A percentile compares a stretch with the other conserved stretches of the same genome.
phyloP scores from a whole-genome alignment of 1,140 invertebrate species.

The Schlechtendalia chinensis region DNA sequence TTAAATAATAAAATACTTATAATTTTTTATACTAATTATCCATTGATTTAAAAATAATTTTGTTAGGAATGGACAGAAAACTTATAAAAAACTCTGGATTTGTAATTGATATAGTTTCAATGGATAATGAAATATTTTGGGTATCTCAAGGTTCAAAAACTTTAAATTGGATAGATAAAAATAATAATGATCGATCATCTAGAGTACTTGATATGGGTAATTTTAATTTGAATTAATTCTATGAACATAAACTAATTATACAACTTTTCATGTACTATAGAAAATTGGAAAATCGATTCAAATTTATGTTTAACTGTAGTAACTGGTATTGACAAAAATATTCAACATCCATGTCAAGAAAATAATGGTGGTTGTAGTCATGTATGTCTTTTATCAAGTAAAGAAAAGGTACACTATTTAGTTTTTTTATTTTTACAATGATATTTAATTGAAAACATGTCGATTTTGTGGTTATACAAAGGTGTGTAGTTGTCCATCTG shows the following conservation, averaged over 20 bases:
- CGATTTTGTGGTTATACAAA: conserved; percentile 51
- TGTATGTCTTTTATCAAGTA: conserved; percentile 50
- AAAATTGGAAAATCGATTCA: conserved; percentile 51
- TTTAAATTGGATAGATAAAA: conserved; percentile 51
- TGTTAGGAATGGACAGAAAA: conserved; percentile 13
- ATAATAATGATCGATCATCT: conserved; percentile 26
- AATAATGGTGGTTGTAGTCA: conserved; percentile 64
- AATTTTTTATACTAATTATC: not conserved
- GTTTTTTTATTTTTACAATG: conserved; percentile 51
- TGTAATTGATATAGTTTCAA: conserved; percentile 19
- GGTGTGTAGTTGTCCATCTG: conserved; percentile 65
- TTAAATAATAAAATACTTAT: not conserved
- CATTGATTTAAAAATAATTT: not conserved
- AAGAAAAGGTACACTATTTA: conserved; percentile 37
- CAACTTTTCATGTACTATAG: not conserved
- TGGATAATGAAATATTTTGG: conserved; percentile 43
- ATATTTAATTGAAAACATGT: not conserved
- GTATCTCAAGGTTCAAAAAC: conserved; percentile 25
- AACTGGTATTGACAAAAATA: conserved; percentile 54
- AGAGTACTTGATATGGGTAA: conserved; percentile 49
- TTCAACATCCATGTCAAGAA: conserved; percentile 62
- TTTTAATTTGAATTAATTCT: not conserved
- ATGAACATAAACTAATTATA: not conserved
- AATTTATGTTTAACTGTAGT: conserved; percentile 54
- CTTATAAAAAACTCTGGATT: conserved; percentile 32